phyloP scores from a whole-genome alignment of 1,140 invertebrate species.

The Spodoptera litura region DNA sequence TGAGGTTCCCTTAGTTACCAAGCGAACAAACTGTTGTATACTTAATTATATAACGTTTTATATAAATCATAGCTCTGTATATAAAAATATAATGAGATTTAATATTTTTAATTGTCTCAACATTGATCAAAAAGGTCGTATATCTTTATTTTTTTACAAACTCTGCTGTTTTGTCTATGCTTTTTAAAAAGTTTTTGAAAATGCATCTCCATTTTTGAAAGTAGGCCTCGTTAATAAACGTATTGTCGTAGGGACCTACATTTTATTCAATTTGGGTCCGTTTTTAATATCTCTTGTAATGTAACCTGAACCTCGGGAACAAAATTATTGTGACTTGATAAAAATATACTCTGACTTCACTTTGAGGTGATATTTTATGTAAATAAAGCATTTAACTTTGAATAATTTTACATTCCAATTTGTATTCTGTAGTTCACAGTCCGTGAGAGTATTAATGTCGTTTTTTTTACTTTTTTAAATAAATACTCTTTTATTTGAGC shows the following conservation, averaged over 20 bases:
- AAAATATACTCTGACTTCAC: slow-evolving; percentile 49
- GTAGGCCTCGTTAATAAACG: slow-evolving; percentile 34
- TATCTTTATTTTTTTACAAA: not conserved
- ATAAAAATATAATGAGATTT: not conserved
- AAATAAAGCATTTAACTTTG: slow-evolving; percentile 69
- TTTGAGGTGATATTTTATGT: slow-evolving; percentile 57
- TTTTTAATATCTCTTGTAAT: slow-evolving; percentile 38
- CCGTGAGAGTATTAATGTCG: slow-evolving; percentile 48
- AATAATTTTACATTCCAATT: slow-evolving; percentile 73
- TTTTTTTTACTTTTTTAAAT: not conserved
- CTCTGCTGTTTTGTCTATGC: not conserved
- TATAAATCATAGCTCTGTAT: not conserved
- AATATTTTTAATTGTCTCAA: not conserved
- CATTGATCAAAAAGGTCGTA: not conserved
- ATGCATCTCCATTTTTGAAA: slow-evolving; percentile 18
- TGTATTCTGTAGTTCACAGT: slow-evolving; percentile 66
- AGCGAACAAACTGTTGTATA: slow-evolving; percentile 18
- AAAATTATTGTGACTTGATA: slow-evolving; percentile 67
- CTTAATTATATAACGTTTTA: not conserved
- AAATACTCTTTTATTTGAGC: slow-evolving; percentile 12
- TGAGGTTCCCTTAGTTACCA: not conserved
- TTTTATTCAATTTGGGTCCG: slow-evolving; percentile 33
- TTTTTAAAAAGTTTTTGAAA: slow-evolving; percentile 22
- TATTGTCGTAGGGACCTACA: slow-evolving; percentile 24
- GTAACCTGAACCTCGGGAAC: slow-evolving; percentile 64